Evolutionary conservation across 2,888 invertebrate genomes (phyloP), one percentile per base, ranked within the genome.

Genomic region (Clanis bilineata): DNA sequence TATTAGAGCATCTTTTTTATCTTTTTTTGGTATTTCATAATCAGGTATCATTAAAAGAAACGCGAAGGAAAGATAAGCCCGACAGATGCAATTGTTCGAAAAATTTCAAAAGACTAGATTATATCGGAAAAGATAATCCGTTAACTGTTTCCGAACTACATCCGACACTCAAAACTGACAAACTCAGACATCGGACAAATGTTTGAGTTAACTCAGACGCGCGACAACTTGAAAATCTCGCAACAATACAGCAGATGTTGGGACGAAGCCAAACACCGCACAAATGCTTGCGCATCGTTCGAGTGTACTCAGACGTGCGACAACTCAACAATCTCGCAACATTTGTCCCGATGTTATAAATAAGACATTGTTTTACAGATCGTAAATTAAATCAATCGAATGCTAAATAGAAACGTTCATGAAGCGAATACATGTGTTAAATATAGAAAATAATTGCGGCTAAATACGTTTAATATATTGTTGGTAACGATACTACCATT

Each of bases 51-150:
- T 51, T 54, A 59, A 65, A 44, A 62, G 43, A 41, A 56, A 28
- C 62, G 61, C 57, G 59, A 61, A 61, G 47, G 55, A 43, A 56
- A 56, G 39, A 51, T 51, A 63, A 57, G 60, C 51, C n/a, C 9
- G 32, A 32, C 32, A 65, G 62, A 66, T 64, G 62, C 64, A 65
- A 28, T 68, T 65, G 73, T 71, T 72, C 72, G 73, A 77, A 80
- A 76, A 72, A 70, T 75, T 77, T 74, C 70, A 77, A 74, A 72
- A 84, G 90, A 91, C 90, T 90, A 91, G 90, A 90, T 79, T 80
- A 76, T 72, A 79, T 83, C 82, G 83, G 85, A 81, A 80, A 76
- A 81, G 75, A 76, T 72, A 51, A 28, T 51, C 28, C 18, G 18
- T 51, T 32, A 51, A 51, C 51, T 32, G 32, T 51, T 51, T 32